Conservation (phyloP, 2,113 vertebrate species). For the Daboia siamensis region DNA sequence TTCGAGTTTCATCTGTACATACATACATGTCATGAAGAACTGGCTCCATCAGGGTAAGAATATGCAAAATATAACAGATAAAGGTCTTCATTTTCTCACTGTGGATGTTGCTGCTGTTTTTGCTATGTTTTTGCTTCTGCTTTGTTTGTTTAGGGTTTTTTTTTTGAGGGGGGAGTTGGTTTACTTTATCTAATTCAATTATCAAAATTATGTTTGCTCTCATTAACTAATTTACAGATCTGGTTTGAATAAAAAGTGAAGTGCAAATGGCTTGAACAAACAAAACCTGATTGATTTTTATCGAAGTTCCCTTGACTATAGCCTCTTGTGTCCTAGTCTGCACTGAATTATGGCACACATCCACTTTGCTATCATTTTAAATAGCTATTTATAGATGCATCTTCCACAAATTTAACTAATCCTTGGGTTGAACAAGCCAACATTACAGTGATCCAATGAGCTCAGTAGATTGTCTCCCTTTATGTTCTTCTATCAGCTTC, state of each 20-base stretch:
- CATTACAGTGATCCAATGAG: background rate
- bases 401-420: background rate
- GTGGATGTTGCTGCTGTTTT: background rate
- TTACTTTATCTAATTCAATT: background rate
- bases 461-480: background rate
- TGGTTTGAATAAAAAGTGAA: background rate
- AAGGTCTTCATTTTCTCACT: background rate
- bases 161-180: background rate
- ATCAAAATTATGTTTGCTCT: background rate
- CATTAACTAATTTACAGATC: background rate
- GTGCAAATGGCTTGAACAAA: background rate
- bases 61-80: background rate
- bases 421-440: background rate
- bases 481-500: background rate
- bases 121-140: background rate
- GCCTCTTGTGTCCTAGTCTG: background rate
- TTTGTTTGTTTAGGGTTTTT: background rate
- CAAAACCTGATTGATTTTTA: background rate
- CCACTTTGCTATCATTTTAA: background rate
- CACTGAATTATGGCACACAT: background rate
- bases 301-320: background rate
- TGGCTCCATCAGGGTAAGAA: background rate
- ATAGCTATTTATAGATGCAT: background rate
- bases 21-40: background rate
- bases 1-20: no score